Base-by-base conservation (phyloP, 2,797 vertebrate species). In the Cyclopterus lumpus region DNA sequence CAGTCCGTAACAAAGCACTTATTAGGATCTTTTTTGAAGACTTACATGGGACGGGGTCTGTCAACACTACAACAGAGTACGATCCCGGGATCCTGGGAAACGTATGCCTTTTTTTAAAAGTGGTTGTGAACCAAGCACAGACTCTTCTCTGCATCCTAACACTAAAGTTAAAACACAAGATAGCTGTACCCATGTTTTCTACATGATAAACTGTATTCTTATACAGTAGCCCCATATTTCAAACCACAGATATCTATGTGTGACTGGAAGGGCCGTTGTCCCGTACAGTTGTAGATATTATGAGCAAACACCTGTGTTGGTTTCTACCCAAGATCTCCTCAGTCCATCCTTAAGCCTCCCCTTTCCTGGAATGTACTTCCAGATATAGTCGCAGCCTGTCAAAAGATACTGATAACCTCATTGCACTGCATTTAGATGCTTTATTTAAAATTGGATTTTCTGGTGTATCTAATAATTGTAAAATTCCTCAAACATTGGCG, bases 71-170 rank as follows among this genome's bases (percentile, higher is more conserved):
- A 81, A 62, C 86, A 76, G 76, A 91, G 79, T 83, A 86, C 78
- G 38, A 86, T 84, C 88, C 89, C 67, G 4, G 75, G 67, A 76
- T 86, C 49, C 88, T 88, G 93, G 90, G 90, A 90, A 77, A 83
- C 84, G 81, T 89, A 86, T 92, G 91, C 92, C 91, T 92, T 92
- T 88, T 76, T 48, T 59, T 34, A 63, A 51, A 81, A 85, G 69
- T 89, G 93, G 91, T 93, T 94, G 72, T 88, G 85, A 94, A 93
- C 89, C 92, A 92, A 93, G 91, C 93, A 93, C 92, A 92, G 86
- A 88, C 92, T 89, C 83, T 67, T 77, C 65, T 77, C 81, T 36
- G 34, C 85, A 82, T 73, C 77, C 51, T 38, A 90, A 91, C 88
- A 90, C 90, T 92, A 92, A 90, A 75, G 81, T n/a, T 32, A 26